phyloP scores from a whole-genome alignment of 2,888 invertebrate genomes.

The Holacanthella duospinosa region DNA sequence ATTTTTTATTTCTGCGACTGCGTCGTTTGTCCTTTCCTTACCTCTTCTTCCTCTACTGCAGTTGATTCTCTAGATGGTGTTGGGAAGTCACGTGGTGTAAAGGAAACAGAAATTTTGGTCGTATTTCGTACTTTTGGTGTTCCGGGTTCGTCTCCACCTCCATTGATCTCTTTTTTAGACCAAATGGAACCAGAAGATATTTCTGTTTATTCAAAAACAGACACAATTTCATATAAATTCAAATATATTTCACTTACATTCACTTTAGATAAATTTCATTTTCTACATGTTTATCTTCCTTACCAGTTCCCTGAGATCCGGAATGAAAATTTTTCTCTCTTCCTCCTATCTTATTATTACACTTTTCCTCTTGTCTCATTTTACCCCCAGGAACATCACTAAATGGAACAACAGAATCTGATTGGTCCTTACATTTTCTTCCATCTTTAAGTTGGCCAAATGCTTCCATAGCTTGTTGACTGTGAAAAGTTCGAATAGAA shows the following conservation, averaged over 20 bases:
- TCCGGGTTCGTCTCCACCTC: background rate
- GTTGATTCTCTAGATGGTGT: slow-evolving; percentile 70
- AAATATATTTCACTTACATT: no score
- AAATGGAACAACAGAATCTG: background rate
- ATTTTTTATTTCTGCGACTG: no score
- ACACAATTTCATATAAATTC: no score
- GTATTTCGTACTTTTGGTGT: slow-evolving; percentile 47
- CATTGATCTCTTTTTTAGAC: background rate
- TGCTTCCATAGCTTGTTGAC: slow-evolving; percentile 54
- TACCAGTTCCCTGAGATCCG: background rate
- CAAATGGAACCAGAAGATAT: background rate
- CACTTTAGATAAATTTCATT: no score
- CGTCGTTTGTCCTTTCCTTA: slow-evolving; percentile 39
- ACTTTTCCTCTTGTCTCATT: no score
- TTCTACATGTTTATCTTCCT: background rate
- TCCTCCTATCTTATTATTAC: no score
- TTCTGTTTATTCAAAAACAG: background rate
- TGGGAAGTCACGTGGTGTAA: slow-evolving; percentile 65
- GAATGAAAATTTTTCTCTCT: slow-evolving; percentile 39
- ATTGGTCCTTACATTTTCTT: background rate
- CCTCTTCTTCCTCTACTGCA: slow-evolving; percentile 59
- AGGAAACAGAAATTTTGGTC: slow-evolving; percentile 54
- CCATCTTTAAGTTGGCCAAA: slow-evolving; percentile 47
- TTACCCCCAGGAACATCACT: no score
- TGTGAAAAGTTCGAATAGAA: slow-evolving; percentile 51